Evolutionary conservation across 1,140 invertebrate genomes (phyloP), one percentile per base, ranked within the genome.

Genomic region (Drosophila parvula): DNA sequence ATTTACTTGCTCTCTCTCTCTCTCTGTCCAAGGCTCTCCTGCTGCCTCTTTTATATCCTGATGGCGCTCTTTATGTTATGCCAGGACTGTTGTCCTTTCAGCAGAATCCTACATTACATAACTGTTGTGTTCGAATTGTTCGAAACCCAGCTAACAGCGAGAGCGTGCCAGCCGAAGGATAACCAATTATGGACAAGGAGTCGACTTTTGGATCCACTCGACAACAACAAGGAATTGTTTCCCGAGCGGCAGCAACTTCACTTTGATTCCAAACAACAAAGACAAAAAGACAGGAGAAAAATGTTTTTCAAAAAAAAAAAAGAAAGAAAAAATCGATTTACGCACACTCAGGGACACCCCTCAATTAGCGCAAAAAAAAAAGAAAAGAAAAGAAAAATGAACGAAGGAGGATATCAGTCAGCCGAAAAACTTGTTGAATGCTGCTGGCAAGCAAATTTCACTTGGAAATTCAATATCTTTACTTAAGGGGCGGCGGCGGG

Each of bases 391-490:
- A 63, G n/a, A 38, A n/a, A 10, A 14, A 8, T 4, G 4, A 16
- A 6, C n/a, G 10, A 58, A 40, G 43, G 51, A 53, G 40, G 41
- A 70, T 48, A 30, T 48, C 45, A 53, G 51, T 38, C 51, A 64
- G 40, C 51, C 22, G 38, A 73, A 64, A 59, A 83, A 85, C 81
- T 84, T 84, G 81, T 84, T 84, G 81, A 84, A 84, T 80, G 50
- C 63, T 47, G 30, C 60, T 64, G 63, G 65, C 57, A 56, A 47
- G 51, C 63, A 76, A 73, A 67, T 79, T 64, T 77, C 81, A 47
- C 44, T 74, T 50, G 51, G 78, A 85, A 81, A 84, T 81, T 85
- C 78, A 85, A 85, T 84, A 84, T 84, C 78, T 78, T 58, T 28
- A 41, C 43, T 44, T 22, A 38, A 38, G 51, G 34, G 47, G n/a